Evolutionary conservation across 2,113 vertebrate species (phyloP).

Genomic region (Porphyrio hochstetteri): DNA sequence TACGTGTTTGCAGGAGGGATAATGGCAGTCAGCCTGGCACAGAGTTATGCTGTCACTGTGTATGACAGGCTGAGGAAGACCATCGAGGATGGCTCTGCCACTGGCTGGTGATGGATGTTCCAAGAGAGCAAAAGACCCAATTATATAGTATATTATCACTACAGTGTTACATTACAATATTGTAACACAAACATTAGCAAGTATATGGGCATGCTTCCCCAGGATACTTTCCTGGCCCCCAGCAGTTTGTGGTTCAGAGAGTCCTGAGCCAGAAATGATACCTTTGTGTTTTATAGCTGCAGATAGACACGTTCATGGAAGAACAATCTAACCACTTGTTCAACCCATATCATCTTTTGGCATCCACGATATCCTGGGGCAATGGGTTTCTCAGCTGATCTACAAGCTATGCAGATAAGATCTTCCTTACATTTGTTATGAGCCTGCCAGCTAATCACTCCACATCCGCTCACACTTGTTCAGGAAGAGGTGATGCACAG

Average conservation of each 20-base stretch:
- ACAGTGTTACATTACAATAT: neutral
- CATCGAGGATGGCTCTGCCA: neutral
- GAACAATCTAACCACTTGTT: slow-evolving; percentile 8
- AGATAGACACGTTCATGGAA: too few relatives aligned
- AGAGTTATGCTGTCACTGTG: neutral
- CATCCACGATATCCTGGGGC: neutral
- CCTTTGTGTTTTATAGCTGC: neutral
- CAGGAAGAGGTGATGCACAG: neutral
- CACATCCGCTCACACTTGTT: neutral
- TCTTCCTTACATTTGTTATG: neutral
- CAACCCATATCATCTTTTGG: neutral
- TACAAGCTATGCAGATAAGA: slow-evolving; percentile 16
- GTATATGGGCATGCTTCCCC: neutral
- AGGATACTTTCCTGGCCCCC: neutral
- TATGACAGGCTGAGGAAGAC: neutral
- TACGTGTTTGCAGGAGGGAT: neutral
- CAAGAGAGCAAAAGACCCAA: neutral
- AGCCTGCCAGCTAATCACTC: neutral
- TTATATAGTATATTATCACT: neutral
- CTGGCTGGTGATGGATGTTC: neutral
- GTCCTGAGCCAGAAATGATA: neutral
- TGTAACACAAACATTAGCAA: neutral
- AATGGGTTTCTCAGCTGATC: neutral
- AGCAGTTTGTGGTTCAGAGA: neutral
- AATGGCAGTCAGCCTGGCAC: rapidly evolving